Evolutionary conservation across 2,113 vertebrate genomes (phyloP), one percentile per base, ranked within the genome.

Genomic region (Festucalex cinctus): DNA sequence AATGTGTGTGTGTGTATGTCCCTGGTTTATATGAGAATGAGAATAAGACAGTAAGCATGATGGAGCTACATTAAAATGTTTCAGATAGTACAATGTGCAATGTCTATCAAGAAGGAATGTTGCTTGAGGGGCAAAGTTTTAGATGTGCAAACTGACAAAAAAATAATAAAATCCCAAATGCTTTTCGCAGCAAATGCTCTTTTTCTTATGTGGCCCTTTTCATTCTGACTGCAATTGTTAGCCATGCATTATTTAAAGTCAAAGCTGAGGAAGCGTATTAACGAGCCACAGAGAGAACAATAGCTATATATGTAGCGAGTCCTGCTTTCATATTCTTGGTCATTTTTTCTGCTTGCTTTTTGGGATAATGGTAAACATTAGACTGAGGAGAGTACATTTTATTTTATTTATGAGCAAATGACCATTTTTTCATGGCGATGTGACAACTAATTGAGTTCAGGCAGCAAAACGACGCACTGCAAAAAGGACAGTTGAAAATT

Each of bases 231-330:
- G 32, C 68, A 58, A 49, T 65, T 78, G 71, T 75, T 87, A 80
- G 56, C 43, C 73, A 74, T 88, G 72, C 68, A 87, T 89, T 82
- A 88, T 89, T 88, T 70, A 84, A 73, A 63, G 43, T 56, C 53
- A 53, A 61, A 36, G 53, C 57, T 41, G 59, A 54, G n/a, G n/a
- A 54, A 59, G 51, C 28, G 46, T 74, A 80, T 81, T 81, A 84
- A 63, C 63, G 35, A 41, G 65, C 70, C 12, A 48, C 35, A 28
- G 44, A 49, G 60, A 66, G 76, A 82, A 75, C 44, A 72, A 80
- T 79, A 63, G 72, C 63, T 39, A 39, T 4, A 32, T 60, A 39
- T 73, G n/a, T 10, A 12, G 20, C n/a, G 9, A 53, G n/a, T n/a
- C 49, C 22, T 53, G 49, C n/a, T 53, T 53, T 53, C 10, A 53